Evolutionary conservation across 1,140 invertebrate genomes (phyloP), one percentile per base, ranked within the genome.

Genomic region (Muscidifurax raptorellus): DNA sequence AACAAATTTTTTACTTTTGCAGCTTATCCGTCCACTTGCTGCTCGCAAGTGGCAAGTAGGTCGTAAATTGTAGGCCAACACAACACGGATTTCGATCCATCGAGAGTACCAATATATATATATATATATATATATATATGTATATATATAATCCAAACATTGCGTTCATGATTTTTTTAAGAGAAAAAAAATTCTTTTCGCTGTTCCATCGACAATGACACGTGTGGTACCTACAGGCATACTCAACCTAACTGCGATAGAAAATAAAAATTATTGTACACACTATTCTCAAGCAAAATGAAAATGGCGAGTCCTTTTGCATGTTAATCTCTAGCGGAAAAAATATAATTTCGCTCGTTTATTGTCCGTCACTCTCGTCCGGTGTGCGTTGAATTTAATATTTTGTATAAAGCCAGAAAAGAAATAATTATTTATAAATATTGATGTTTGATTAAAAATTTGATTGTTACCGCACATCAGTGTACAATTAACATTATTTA

Each of bases 391-490:
- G 67, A 83, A 86, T 86, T 87, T 90, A 88, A 85, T 75, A 89
- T 72, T 88, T 89, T 91, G 89, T 91, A 92, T 88, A 90, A 90
- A 91, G 89, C 88, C 88, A 88, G 86, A 88, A 87, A 78, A 80
- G 32, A 83, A 84, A 84, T 84, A 87, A 89, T 90, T 92, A 91
- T 91, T 92, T 91, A 92, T 90, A 90, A 90, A 91, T 86, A 82
- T 87, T 90, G 86, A 90, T 91, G 89, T 92, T 91, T 86, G 85
- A 92, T 92, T 91, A 91, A 91, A 92, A 85, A 78, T 72, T 85
- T 88, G 87, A 91, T 90, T 92, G 90, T 92, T 92, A 91, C 90
- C 90, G 88, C 88, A 91, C 87, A 88, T 82, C 85, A 66, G 83
- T 84, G 78, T 80, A 71, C 25, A 78, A 87, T 83, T 82, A 84